phyloP scores from a whole-genome alignment of 2,113 vertebrate species.

The Coptodon rendalli region DNA sequence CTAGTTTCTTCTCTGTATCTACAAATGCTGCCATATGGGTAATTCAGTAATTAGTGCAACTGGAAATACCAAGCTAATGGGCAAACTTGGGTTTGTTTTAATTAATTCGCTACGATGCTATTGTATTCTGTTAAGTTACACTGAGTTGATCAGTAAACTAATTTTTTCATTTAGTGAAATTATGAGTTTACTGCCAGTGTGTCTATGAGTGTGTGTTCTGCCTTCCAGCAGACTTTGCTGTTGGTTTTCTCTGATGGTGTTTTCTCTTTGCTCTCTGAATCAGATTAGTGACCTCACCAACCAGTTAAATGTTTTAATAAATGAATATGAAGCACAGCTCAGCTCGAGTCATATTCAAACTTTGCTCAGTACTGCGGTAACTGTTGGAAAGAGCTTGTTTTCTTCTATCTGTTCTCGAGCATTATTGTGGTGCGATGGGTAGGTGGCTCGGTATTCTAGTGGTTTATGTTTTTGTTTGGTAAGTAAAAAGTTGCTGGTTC shows the following conservation, averaged over 20 bases:
- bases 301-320: background rate
- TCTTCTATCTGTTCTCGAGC: background rate
- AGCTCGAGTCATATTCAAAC: background rate
- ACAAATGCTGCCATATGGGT: background rate
- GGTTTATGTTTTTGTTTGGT: background rate
- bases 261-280: background rate
- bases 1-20: background rate
- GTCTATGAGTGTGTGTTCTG: background rate
- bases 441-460: background rate
- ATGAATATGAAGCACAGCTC: background rate
- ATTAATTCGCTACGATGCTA: background rate
- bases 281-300: background rate
- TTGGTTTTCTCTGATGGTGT: background rate
- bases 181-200: background rate
- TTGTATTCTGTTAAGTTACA: background rate
- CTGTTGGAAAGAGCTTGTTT: background rate
- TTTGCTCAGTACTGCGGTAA: background rate
- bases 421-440: rapidly evolving
- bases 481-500: background rate
- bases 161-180: background rate
- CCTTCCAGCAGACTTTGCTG: background rate
- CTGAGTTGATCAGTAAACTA: background rate
- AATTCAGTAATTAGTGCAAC: background rate
- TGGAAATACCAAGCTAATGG: background rate
- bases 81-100: background rate